Conservation (phyloP, 2,888 invertebrate species). For the Amblyteles armatorius region DNA sequence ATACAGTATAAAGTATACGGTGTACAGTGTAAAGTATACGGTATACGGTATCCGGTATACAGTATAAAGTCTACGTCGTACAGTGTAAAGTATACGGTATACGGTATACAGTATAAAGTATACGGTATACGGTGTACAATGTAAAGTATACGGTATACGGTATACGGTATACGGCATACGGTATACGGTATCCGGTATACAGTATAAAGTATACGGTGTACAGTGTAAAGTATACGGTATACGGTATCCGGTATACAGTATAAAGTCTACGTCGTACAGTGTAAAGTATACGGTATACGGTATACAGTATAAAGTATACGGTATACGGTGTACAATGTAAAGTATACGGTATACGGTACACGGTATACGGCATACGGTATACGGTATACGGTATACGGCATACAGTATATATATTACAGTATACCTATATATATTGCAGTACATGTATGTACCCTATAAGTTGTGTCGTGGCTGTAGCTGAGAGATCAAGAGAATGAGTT, state of each 20-base stretch:
- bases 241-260: neutral
- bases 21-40: neutral
- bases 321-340: no score
- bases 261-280: no score
- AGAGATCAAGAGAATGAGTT: slow-evolving; percentile 57
- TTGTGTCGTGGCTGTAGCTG: slow-evolving; percentile 19
- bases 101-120: neutral
- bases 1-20: neutral
- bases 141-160: no score
- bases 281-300: no score
- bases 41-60: no score
- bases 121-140: no score
- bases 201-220: no score
- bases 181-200: neutral
- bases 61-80: no score
- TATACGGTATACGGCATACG: neutral
- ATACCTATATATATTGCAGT: neutral
- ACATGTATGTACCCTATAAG: neutral
- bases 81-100: neutral
- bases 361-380: no score
- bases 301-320: no score
- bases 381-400: no score
- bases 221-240: neutral
- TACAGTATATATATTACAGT: neutral
- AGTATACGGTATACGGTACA: no score